Evolutionary conservation across 2,888 invertebrate species (phyloP).

Genomic region (Phengaris alcon): DNA sequence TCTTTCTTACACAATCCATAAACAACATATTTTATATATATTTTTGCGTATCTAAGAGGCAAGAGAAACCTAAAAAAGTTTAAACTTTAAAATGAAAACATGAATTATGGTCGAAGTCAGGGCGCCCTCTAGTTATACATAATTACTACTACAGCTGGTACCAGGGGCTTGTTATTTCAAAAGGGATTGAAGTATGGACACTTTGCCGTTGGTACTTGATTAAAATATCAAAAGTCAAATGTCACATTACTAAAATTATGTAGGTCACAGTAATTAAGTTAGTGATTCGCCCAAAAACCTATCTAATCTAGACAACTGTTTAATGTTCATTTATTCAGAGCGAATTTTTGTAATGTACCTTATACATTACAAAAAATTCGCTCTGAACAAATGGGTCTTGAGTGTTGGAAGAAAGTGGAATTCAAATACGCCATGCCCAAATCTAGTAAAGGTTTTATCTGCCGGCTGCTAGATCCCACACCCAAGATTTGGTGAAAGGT

Average conservation of each 20-base stretch:
- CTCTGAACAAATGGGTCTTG: background rate
- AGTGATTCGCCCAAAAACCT: background rate
- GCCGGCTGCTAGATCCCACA: background rate
- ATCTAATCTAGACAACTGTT: background rate
- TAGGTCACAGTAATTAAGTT: background rate
- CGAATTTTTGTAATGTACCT: background rate
- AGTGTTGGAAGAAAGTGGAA: background rate
- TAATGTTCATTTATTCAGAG: background rate
- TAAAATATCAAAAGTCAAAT: background rate
- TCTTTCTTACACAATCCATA: too few relatives aligned
- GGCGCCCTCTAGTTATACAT: too few relatives aligned
- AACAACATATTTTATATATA: too few relatives aligned
- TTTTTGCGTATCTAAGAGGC: too few relatives aligned
- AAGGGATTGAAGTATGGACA: background rate
- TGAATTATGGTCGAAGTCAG: too few relatives aligned
- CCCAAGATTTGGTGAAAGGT: slow-evolving; percentile 10
- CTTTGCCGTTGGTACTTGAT: background rate
- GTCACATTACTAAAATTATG: background rate
- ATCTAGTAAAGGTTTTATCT: background rate
- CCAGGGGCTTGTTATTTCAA: background rate
- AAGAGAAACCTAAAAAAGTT: too few relatives aligned
- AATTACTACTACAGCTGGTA: background rate
- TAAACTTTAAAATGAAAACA: too few relatives aligned
- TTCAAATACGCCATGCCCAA: background rate
- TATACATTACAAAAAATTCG: too few relatives aligned